These are phyloP conservation scores for Pseudeuparius sepicola DNA, from an alignment of 2,888 invertebrate genomes.

Conservation along the genomic window DNA sequence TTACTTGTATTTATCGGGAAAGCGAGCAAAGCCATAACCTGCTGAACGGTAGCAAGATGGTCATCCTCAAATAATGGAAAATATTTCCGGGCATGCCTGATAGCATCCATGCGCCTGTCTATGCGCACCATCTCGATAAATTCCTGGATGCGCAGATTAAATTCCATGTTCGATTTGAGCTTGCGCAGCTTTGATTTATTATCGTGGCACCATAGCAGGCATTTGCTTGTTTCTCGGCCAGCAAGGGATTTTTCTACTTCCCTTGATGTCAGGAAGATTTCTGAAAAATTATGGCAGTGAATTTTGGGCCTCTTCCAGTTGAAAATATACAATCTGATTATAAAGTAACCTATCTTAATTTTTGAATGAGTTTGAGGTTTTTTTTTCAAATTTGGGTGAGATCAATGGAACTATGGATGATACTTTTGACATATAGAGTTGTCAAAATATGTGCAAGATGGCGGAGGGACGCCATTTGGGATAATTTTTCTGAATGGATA, in stretches of 20 bases:
- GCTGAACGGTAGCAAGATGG: conserved; percentile 78
- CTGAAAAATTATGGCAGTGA: too few species aligned
- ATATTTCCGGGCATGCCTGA: conserved; percentile 88
- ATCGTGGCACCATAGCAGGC: conserved; percentile 92
- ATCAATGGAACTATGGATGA: too few species aligned
- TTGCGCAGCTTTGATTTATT: conserved; percentile 92
- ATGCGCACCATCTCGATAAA: conserved; percentile 89
- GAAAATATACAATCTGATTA: too few species aligned
- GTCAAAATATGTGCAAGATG: too few species aligned
- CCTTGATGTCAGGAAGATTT: conserved; percentile 71
- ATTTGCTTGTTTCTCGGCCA: conserved; percentile 74
- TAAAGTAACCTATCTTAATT: too few species aligned
- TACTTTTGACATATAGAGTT: too few species aligned
- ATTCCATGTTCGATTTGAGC: conserved; percentile 90
- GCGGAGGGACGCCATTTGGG: too few species aligned
- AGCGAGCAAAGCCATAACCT: conserved; percentile 91
- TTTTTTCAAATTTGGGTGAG: too few species aligned
- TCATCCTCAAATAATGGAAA: conserved; percentile 82
- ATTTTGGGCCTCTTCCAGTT: too few species aligned
- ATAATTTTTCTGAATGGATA: too few species aligned
- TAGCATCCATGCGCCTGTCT: conserved; percentile 81
- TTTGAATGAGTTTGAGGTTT: too few species aligned
- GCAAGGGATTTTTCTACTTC: conserved; percentile 81
- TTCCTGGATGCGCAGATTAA: conserved; percentile 86
- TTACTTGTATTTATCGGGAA: conserved; percentile 74